phyloP scores from a whole-genome alignment of 2,113 vertebrate genomes.

The Stigmatopora argus region DNA sequence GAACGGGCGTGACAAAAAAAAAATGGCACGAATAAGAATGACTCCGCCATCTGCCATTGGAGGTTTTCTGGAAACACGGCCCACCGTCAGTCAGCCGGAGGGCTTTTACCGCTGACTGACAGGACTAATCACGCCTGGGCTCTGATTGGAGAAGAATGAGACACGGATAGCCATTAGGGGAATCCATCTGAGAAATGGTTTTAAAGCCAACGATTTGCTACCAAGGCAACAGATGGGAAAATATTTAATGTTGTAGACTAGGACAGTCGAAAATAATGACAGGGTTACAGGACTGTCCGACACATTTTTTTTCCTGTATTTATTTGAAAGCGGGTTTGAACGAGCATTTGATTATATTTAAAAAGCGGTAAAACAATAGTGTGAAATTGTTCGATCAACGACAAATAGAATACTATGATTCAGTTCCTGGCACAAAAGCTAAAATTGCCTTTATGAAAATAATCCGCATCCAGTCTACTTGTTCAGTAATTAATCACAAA shows the following conservation, averaged over 20 bases:
- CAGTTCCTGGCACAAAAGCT: neutral
- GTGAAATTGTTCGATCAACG: neutral
- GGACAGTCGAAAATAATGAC: conserved; percentile 30
- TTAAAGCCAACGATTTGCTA: conserved; percentile 70
- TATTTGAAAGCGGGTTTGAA: neutral
- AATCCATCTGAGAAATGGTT: conserved; percentile 58
- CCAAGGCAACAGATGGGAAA: conserved; percentile 68
- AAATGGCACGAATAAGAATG: conserved; percentile 34
- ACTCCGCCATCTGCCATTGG: conserved; percentile 16
- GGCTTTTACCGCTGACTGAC: conserved; percentile 57
- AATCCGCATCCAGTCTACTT: too few relatives aligned
- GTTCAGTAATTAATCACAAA: neutral
- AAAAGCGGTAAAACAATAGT: neutral
- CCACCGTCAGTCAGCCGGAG: conserved; percentile 9
- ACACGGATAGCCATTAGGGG: conserved; percentile 58
- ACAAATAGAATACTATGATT: neutral
- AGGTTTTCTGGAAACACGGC: conserved; percentile 30
- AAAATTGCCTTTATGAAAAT: neutral
- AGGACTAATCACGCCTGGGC: conserved; percentile 52
- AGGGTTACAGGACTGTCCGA: conserved; percentile 3
- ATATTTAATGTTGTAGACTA: conserved; percentile 42
- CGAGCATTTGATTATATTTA: neutral
- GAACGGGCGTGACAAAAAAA: conserved; percentile 49
- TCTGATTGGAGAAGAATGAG: conserved; percentile 65
- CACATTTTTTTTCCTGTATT: neutral